Conservation (phyloP, 92 coral and sea anemone species). For the Umimayanthus chanpuru region DNA sequence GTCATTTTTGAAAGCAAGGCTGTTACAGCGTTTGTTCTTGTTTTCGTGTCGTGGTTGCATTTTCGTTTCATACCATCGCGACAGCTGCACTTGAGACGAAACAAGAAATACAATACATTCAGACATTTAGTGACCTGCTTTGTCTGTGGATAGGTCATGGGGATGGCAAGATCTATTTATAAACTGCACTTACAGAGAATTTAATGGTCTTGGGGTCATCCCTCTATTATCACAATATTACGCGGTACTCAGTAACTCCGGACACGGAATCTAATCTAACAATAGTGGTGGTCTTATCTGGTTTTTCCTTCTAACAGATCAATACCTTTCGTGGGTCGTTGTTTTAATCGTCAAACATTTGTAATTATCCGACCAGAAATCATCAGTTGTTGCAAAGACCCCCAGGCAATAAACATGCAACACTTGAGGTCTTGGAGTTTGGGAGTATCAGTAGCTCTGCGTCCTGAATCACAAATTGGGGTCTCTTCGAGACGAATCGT, state of each 20-base stretch:
- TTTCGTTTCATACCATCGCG: constrained; percentile 38
- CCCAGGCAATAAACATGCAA: not conserved
- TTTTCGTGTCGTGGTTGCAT: constrained; percentile 38
- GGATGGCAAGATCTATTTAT: constrained; percentile 39
- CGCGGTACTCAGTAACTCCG: not conserved
- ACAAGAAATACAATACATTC: not conserved
- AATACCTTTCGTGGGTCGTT: not conserved
- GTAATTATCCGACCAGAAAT: constrained; percentile 13
- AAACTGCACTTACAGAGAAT: constrained; percentile 13
- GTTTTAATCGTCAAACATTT: not conserved
- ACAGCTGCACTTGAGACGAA: constrained; percentile 38
- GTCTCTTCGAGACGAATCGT: too few species aligned
- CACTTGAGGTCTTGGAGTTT: not conserved
- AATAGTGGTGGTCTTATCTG: constrained; percentile 5
- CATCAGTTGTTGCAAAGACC: not conserved
- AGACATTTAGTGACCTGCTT: constrained; percentile 14
- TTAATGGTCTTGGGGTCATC: not conserved
- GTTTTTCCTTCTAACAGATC: not conserved
- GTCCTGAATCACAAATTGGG: too few species aligned
- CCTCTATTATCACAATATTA: constrained; percentile 28
- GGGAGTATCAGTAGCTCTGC: too few species aligned
- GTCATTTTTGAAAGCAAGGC: not conserved
- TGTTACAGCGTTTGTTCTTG: not conserved
- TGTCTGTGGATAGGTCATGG: constrained; percentile 33
- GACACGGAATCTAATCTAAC: not conserved